Conservation (phyloP, 2,113 vertebrate species). For the Mesocricetus auratus region DNA sequence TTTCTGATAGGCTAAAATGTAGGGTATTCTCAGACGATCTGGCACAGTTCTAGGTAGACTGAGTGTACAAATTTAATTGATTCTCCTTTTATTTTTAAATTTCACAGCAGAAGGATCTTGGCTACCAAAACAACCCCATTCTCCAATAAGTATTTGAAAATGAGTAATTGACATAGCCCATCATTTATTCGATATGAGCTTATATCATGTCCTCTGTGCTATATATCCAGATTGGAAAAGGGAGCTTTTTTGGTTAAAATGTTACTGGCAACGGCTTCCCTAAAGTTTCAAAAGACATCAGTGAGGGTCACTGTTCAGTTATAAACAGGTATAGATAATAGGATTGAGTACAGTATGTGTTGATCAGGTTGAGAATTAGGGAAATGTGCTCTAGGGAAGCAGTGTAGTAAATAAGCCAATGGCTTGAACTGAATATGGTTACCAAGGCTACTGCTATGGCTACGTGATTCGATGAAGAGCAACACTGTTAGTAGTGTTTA, state of each 20-base stretch:
- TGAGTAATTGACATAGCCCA: background rate
- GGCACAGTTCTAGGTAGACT: conserved; percentile 11
- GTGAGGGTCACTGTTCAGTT: background rate
- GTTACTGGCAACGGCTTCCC: background rate
- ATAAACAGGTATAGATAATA: background rate
- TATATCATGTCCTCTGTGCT: background rate
- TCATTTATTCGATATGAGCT: conserved; percentile 38
- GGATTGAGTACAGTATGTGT: background rate
- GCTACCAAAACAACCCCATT: conserved; percentile 49
- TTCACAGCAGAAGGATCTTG: conserved; percentile 61
- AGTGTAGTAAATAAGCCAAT: background rate
- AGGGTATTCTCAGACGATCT: conserved; percentile 54
- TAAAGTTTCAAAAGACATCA: background rate
- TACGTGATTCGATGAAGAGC: background rate
- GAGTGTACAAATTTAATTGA: conserved; percentile 58
- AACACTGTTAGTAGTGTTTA: background rate
- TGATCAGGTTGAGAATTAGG: background rate
- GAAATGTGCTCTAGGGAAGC: background rate
- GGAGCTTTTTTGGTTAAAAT: background rate
- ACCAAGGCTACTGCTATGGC: background rate
- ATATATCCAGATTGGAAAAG: background rate
- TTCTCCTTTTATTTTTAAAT: conserved; percentile 75
- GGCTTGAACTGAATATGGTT: background rate
- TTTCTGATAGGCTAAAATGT: conserved; percentile 53
- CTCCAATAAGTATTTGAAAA: conserved; percentile 54